Base-by-base conservation (phyloP, 2,888 invertebrate species). In the Synergus japonicus region DNA sequence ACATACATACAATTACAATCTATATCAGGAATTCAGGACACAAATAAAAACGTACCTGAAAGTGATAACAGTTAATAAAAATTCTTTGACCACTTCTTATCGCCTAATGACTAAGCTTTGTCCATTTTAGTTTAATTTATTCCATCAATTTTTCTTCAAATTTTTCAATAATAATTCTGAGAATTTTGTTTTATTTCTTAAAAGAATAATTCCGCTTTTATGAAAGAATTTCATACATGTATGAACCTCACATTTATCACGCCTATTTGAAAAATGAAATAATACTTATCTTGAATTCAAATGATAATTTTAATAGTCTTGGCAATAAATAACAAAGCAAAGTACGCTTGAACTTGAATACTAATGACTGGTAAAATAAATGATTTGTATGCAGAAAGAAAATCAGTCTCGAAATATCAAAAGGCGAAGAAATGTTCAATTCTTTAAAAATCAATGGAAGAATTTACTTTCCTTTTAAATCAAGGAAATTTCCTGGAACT, bases 281-380 rank as follows among this genome's bases (percentile, higher is more conserved):
- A 60, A 60, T 29, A 2, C 60, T 60, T 22, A 60, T 60, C 54
- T 54, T 60, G 10, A 60, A 60, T 60, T 60, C 60, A 60, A 60
- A 22, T 60, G 60, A 22, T 22, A 22, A 18, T 60, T 60, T 60
- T 60, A 22, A 29, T 29, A 60, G 18, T 60, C 60, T 22, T 3
- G 12, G 22, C 22, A 60, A 60, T 60, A 22, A 22, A 60, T 60
- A 22, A 60, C 12, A 22, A 29, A 18, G 22, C 22, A 4, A 12
- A 60, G 60, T 60, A 22, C 60, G 60, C 60, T 60, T 60, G 22
- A 60, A 60, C 60, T 22, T 60, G 60, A 60, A 60, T 60, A 60
- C 60, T 22, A 60, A 60, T 22, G 60, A 22, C 4, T 60, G 60
- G 18, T 60, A 60, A 60, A 60, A 60, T 18, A 3, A 12, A 60